Percentiles rank a stretch among this genome's conserved stretches.
phyloP scores from a whole-genome alignment of 2,888 invertebrate genomes.

The Drosophila lutescens region DNA sequence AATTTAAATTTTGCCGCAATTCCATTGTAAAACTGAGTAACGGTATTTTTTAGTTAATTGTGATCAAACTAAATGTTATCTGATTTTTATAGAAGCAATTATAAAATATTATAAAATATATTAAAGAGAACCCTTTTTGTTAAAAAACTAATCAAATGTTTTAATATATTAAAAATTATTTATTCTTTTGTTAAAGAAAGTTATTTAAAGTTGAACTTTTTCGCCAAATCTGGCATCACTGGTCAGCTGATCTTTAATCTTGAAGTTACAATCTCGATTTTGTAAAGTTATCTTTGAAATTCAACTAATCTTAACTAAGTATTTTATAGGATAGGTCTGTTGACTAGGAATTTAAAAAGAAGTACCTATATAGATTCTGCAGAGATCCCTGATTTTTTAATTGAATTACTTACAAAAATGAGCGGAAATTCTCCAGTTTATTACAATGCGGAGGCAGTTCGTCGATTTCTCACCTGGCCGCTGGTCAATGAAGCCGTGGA shows the following conservation, averaged over 20 bases:
- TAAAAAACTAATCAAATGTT: background rate
- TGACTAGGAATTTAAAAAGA: too few species aligned
- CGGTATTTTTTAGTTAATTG: slow-evolving; percentile 1
- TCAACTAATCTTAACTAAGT: too few species aligned
- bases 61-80: background rate
- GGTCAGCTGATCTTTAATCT: background rate
- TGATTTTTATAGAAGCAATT: too few species aligned
- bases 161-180: background rate
- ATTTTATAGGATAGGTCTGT: too few species aligned
- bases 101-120: too few species aligned
- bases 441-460: slow-evolving; percentile 82
- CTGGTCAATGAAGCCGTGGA: slow-evolving; percentile 83
- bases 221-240: background rate
- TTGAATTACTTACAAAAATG: background rate
- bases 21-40: background rate
- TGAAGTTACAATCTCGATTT: too few species aligned
- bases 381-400: background rate
- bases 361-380: too few species aligned
- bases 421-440: slow-evolving; percentile 51
- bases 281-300: too few species aligned
- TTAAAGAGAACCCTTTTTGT: too few species aligned
- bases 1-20: background rate
- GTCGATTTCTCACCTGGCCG: slow-evolving; percentile 83
- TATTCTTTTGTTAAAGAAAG: background rate
- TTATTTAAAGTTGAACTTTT: too few species aligned